phyloP scores from a whole-genome alignment of 1,140 invertebrate species.

The Drosophila busckii region DNA sequence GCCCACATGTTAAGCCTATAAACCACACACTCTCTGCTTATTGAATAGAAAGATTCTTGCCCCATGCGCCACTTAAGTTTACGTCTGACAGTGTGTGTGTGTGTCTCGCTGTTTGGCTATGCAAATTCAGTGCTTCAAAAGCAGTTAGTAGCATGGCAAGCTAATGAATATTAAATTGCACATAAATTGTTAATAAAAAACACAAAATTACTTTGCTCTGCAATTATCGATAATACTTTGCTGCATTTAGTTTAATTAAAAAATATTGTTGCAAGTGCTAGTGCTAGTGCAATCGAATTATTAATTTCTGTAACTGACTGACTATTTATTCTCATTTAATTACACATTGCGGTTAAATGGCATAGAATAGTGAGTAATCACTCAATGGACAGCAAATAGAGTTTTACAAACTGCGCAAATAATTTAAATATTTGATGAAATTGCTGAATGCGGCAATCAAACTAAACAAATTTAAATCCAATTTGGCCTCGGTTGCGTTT shows the following conservation, averaged over 20 bases:
- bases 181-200: too few species aligned
- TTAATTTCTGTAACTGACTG: constrained; percentile 2
- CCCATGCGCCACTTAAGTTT: too few species aligned
- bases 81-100: too few species aligned
- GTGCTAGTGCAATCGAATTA: background rate
- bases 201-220: too few species aligned
- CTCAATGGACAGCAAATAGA: constrained; percentile 22
- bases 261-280: too few species aligned
- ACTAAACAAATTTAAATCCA: constrained; percentile 59
- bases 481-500: constrained; percentile 31
- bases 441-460: constrained; percentile 36
- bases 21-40: constrained; percentile 21
- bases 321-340: constrained; percentile 31
- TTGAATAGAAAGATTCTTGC: constrained; percentile 34
- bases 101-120: constrained; percentile 21
- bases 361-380: constrained; percentile 25
- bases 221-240: too few species aligned
- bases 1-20: constrained; percentile 4
- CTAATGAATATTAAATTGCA: too few species aligned
- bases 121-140: constrained; percentile 41
- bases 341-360: constrained; percentile 48
- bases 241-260: too few species aligned
- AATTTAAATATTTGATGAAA: constrained; percentile 50
- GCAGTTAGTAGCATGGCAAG: constrained; percentile 14
- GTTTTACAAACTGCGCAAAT: constrained; percentile 28